These are phyloP conservation scores for Archilochus colubris DNA, from an alignment of 2,113 vertebrate species.

Conservation along the genomic window DNA sequence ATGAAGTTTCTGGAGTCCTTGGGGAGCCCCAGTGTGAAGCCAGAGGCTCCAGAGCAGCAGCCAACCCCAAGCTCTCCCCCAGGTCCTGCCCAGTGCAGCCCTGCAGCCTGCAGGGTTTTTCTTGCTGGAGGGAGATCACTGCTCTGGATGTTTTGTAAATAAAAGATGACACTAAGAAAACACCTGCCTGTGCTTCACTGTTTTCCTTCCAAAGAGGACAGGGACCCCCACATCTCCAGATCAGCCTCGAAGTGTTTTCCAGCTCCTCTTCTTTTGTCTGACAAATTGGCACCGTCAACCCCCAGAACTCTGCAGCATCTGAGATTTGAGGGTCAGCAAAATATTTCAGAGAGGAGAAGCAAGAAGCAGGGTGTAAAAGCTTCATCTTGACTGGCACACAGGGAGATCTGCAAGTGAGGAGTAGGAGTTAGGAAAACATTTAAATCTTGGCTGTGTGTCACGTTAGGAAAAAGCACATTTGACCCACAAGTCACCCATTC, in stretches of 20 bases:
- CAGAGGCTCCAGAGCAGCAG: neutral
- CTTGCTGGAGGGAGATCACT: neutral
- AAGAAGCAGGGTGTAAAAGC: neutral
- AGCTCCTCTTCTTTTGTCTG: neutral
- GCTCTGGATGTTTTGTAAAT: slow-evolving; percentile 34
- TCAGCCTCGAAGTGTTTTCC: neutral
- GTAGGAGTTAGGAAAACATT: slow-evolving; percentile 29
- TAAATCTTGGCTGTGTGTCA: neutral
- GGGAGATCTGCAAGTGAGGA: neutral
- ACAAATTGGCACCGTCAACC: neutral
- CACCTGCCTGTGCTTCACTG: slow-evolving; percentile 20
- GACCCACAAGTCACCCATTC: neutral
- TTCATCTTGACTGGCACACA: neutral
- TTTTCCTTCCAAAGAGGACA: neutral
- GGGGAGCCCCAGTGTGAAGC: neutral
- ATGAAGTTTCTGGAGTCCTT: neutral
- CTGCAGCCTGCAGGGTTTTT: neutral
- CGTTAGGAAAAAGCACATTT: neutral
- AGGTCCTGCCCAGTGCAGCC: accelerated
- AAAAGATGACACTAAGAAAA: slow-evolving; percentile 61
- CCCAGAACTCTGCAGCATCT: neutral
- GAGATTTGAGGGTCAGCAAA: neutral
- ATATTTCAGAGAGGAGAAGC: neutral
- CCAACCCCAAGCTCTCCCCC: neutral
- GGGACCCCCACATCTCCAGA: neutral